Conservation (phyloP, 2,888 invertebrate genomes). For the Ophioninae sp. region DNA sequence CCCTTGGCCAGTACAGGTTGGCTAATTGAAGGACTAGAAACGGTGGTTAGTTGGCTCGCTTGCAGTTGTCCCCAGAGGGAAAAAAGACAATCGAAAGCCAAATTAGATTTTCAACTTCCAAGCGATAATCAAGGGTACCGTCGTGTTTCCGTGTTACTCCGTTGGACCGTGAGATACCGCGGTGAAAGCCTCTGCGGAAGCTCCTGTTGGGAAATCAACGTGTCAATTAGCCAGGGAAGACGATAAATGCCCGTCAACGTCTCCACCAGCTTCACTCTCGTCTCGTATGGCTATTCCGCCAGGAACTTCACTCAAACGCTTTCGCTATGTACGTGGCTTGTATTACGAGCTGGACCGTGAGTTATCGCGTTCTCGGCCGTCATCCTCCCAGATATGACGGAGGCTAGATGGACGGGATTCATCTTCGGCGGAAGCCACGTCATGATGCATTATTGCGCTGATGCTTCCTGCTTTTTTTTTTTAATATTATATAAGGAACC, state of each 20-base stretch:
- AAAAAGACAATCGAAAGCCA: conserved; percentile 4
- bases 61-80: not conserved
- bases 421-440: conserved; percentile 35
- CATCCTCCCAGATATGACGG: conserved; percentile 38
- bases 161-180: conserved; percentile 4
- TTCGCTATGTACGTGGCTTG: conserved; percentile 44
- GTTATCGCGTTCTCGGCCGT: conserved; percentile 75
- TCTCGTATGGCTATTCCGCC: conserved; percentile 32
- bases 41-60: conserved; percentile 41
- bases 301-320: conserved; percentile 32
- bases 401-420: not conserved
- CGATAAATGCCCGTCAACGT: conserved; percentile 77
- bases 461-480: not conserved
- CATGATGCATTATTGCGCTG: conserved; percentile 50
- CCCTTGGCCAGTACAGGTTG: conserved; percentile 30
- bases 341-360: conserved; percentile 67
- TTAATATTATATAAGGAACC: conserved; percentile 5
- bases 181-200: not conserved
- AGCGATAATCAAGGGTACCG: conserved; percentile 67
- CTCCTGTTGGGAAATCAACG: conserved; percentile 72
- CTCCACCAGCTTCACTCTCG: conserved; percentile 30
- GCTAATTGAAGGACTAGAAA: conserved; percentile 52
- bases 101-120: conserved; percentile 64
- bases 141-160: conserved; percentile 52
- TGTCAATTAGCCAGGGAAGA: conserved; percentile 75